A percentile compares a stretch with the other conserved stretches of the same genome.
Evolutionary conservation across 2,888 invertebrate species (phyloP).

Genomic region (Pantelozetes paolii): DNA sequence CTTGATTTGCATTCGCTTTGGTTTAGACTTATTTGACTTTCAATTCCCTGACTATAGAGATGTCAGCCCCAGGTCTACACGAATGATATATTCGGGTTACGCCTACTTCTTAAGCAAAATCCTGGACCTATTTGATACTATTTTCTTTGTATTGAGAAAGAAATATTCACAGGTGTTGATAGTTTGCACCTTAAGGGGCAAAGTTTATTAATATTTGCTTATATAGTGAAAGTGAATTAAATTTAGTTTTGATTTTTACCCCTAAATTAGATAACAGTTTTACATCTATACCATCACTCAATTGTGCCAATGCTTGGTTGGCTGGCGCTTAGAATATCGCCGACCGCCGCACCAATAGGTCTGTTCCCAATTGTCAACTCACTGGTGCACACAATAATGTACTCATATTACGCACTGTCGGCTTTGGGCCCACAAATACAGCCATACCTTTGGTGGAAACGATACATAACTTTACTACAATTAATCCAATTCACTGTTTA

Average conservation of each 20-base stretch:
- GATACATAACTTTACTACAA: not conserved
- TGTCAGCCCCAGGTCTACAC: not conserved
- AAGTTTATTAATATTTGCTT: too few relatives aligned
- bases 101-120: constrained; percentile 10
- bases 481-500: not conserved
- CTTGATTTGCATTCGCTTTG: not conserved
- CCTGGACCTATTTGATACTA: constrained; percentile 2
- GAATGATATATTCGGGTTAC: not conserved
- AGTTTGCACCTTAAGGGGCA: too few relatives aligned
- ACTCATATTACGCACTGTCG: constrained; percentile 9
- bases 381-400: not conserved
- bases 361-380: not conserved
- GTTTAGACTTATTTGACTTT: not conserved
- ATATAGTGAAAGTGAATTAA: too few relatives aligned
- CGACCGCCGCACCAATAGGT: not conserved
- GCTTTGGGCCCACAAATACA: not conserved
- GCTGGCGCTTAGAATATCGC: not conserved
- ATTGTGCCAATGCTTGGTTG: constrained; percentile 54
- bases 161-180: constrained; percentile 6
- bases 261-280: constrained; percentile 67
- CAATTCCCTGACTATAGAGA: not conserved
- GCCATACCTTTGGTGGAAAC: constrained; percentile 2
- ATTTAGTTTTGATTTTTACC: too few relatives aligned
- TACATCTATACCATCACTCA: constrained; percentile 91
- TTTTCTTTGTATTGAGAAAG: constrained; percentile 15